phyloP scores from a whole-genome alignment of 2,113 vertebrate genomes.

The Azemiops feae region DNA sequence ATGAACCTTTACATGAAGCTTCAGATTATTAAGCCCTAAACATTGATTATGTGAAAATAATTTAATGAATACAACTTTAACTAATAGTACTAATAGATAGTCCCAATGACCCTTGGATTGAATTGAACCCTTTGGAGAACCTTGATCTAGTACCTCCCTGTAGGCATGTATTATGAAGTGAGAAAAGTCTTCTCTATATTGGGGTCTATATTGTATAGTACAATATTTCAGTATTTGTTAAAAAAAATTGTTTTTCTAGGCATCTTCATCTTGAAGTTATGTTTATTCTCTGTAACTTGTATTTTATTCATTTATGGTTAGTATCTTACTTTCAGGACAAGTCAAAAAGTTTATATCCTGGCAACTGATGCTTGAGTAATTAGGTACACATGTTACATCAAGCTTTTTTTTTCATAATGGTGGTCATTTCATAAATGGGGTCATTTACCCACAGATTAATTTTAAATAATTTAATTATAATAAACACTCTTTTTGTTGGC shows the following conservation, averaged over 20 bases:
- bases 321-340: not conserved
- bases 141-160: not conserved
- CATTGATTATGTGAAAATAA: not conserved
- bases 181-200: not conserved
- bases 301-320: not conserved
- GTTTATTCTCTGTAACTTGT: not conserved
- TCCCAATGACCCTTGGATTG: not conserved
- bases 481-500: not conserved
- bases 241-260: not conserved
- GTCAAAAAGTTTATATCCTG: not conserved
- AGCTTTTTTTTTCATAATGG: not conserved
- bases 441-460: not conserved
- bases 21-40: not conserved
- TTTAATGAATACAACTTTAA: not conserved
- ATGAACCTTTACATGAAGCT: not conserved
- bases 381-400: not conserved
- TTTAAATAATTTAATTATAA: not conserved
- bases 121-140: not conserved
- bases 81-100: not conserved
- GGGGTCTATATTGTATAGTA: not conserved
- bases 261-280: not conserved
- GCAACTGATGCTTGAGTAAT: not conserved
- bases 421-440: not conserved
- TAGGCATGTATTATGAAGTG: not conserved
- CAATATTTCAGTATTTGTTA: not conserved